Evolutionary conservation across 53 echinoderm and acorn worm genomes (phyloP), one percentile per base, ranked within the genome.

Genomic region (Paelopatides confundens): DNA sequence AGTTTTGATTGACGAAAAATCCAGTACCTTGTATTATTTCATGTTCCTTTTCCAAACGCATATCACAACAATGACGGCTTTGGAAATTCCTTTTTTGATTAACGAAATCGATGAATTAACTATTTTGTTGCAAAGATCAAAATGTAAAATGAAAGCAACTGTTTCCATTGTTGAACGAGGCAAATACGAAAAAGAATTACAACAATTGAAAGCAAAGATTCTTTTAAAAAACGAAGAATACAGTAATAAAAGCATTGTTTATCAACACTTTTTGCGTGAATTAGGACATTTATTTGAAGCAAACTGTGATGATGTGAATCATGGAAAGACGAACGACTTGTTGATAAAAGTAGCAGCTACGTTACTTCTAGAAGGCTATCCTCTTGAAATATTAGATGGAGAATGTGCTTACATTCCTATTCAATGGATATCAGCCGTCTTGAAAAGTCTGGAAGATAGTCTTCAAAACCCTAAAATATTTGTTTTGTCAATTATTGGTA

Each of bases 211-310:
- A 27, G 8, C n/a, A n/a, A 43, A 43, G 43, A 7, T 9, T 7
- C 43, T 43, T 11, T 43, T 43, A 43, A 43, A 43, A 21, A 69
- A 34, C 17, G 31, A 32, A 5, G 15, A 69, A 15, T 1, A 4
- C 11, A 5, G 10, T 29, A 33, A 2, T 6, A 69, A 34, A 69
- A 18, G 33, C 69, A 3, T 79, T 30, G 53, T 51, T 24, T 54
- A 31, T 4, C 52, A 79, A 34, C 79, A 79, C 34, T 79, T 79
- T 52, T n/a, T 79, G 7, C 51, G 79, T 46, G 79, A 79, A 52
- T 69, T 79, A 30, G 79, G 79, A 28, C 79, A 79, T 11, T 31
- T 11, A 30, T 47, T 51, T 53, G 79, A 79, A 51, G 79, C 79
- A 3, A 17, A 27, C 32, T 4, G 4, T 7, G 79, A 79, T 30